Conservation (phyloP, 1,140 invertebrate genomes). For the Bombus ignitus region DNA sequence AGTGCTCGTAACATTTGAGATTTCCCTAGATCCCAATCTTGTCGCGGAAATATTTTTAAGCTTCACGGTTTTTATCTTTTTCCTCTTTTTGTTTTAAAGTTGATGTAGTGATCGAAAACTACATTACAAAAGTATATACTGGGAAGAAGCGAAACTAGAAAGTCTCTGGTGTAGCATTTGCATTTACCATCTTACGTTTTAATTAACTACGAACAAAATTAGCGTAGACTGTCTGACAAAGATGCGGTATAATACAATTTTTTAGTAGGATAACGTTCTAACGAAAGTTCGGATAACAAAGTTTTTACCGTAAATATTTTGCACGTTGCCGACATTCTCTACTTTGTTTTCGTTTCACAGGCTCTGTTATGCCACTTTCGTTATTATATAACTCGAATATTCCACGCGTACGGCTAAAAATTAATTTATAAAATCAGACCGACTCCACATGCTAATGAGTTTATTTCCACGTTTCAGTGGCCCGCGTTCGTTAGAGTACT, state of each 20-base stretch:
- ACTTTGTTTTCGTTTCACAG: too few relatives aligned
- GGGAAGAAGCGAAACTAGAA: too few relatives aligned
- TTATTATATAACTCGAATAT: conserved; percentile 6
- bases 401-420: not conserved
- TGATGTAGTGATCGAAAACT: too few relatives aligned
- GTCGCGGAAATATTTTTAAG: too few relatives aligned
- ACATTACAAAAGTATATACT: too few relatives aligned
- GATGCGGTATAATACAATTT: not conserved
- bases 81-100: too few relatives aligned
- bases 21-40: too few relatives aligned
- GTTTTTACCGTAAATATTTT: not conserved
- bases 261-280: too few relatives aligned
- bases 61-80: too few relatives aligned
- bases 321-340: not conserved
- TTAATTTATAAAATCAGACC: not conserved
- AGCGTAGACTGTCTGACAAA: not conserved
- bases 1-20: too few relatives aligned
- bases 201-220: not conserved
- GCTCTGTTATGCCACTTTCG: not conserved
- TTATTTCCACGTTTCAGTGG: not conserved
- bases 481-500: not conserved
- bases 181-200: too few relatives aligned
- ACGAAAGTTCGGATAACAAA: not conserved
- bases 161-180: too few relatives aligned
- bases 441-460: not conserved